A percentile compares a stretch with the other conserved stretches of the same genome.
These are phyloP conservation scores for Phrynocephalus forsythii DNA, from an alignment of 2,797 vertebrate genomes.

Conservation along the genomic window DNA sequence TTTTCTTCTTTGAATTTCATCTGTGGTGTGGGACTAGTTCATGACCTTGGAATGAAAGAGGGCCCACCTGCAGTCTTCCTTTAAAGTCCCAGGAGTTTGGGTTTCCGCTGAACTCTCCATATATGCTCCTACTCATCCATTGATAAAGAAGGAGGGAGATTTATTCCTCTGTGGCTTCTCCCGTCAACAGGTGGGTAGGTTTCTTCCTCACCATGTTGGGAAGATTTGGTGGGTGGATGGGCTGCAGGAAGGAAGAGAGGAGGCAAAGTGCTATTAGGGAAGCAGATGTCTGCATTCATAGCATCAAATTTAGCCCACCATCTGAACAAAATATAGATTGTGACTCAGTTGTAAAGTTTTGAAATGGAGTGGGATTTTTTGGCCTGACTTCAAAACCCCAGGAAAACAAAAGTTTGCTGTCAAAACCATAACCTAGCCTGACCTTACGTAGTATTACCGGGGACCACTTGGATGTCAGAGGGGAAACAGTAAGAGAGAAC, in stretches of 20 bases:
- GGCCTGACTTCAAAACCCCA: conserved; percentile 44
- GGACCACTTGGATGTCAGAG: conserved; percentile 44
- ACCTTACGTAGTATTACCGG: conserved; percentile 60
- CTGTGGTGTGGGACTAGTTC: neutral
- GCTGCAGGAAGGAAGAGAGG: neutral
- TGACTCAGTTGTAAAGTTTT: conserved; percentile 40
- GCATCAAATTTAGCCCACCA: neutral
- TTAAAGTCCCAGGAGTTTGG: too few species aligned
- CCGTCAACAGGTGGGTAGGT: neutral
- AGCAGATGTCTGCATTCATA: neutral
- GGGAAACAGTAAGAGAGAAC: conserved; percentile 62
- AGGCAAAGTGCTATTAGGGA: neutral
- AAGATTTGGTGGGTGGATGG: neutral
- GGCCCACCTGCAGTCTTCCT: too few species aligned
- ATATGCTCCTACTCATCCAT: too few species aligned
- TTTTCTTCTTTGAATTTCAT: neutral
- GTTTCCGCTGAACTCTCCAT: too few species aligned
- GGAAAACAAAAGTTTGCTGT: conserved; percentile 36
- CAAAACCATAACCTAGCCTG: conserved; percentile 60
- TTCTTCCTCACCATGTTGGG: neutral
- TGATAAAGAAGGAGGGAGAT: too few species aligned
- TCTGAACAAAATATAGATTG: neutral
- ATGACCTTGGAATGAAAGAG: neutral
- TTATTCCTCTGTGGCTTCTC: neutral
- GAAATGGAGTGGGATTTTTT: conserved; percentile 47